These are phyloP conservation scores for Ambastaia sidthimunki DNA, from an alignment of 2,797 vertebrate species.

Conservation along the genomic window DNA sequence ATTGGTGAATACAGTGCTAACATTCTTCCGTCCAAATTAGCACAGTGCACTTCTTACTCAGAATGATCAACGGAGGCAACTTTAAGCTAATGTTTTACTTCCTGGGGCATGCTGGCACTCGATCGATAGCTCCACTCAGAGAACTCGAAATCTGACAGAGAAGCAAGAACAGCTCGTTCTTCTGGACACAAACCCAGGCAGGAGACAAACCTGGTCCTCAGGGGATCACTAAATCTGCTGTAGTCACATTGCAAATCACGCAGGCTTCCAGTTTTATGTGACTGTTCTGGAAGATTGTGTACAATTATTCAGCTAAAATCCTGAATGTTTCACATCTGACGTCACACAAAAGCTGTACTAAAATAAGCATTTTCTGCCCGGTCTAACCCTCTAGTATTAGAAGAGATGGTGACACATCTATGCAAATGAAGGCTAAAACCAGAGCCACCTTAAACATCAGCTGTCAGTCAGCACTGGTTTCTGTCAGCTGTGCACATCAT, in stretches of 20 bases:
- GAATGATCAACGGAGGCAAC: conserved; percentile 50
- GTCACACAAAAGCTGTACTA: not conserved
- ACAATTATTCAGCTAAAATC: conserved; percentile 17
- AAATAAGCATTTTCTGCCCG: not conserved
- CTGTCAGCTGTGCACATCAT: not conserved
- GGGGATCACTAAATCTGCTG: conserved; percentile 34
- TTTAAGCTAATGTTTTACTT: conserved; percentile 62
- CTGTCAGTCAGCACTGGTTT: not conserved
- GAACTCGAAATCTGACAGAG: conserved; percentile 51
- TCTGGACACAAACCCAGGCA: conserved; percentile 24
- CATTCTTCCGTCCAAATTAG: conserved; percentile 42
- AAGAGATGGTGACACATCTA: not conserved
- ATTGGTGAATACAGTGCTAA: conserved; percentile 27
- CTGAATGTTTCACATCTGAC: not conserved
- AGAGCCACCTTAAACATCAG: not conserved
- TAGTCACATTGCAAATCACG: conserved; percentile 25
- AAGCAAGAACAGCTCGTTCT: conserved; percentile 31
- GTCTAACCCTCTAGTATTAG: not conserved
- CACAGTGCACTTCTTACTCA: conserved; percentile 43
- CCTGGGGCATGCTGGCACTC: conserved; percentile 54
- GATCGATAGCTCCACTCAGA: conserved; percentile 53
- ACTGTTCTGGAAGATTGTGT: conserved; percentile 22
- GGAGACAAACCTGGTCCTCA: conserved; percentile 13
- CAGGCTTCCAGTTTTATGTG: conserved; percentile 2
- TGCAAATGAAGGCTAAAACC: not conserved